Conservation (phyloP, 2,113 vertebrate genomes). For the Ammospiza caudacuta region DNA sequence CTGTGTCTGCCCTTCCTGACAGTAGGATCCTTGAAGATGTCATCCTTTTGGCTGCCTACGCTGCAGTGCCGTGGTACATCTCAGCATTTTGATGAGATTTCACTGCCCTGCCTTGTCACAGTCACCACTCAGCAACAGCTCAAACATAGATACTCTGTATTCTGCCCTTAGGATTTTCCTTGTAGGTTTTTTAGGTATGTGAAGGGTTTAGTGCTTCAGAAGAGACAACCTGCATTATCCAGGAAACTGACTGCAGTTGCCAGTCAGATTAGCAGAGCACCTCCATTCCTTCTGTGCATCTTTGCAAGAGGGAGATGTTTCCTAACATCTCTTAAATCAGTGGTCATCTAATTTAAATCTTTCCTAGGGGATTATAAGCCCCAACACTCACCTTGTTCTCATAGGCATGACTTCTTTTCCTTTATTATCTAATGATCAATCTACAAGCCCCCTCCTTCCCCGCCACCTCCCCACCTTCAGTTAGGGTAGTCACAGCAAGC, state of each 20-base stretch:
- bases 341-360: not conserved
- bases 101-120: not conserved
- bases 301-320: not conserved
- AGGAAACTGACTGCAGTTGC: not conserved
- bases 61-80: not conserved
- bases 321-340: not conserved
- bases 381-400: not conserved
- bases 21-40: slow-evolving; percentile 15
- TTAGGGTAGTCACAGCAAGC: not conserved
- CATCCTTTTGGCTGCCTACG: not conserved
- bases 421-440: not conserved
- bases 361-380: not conserved
- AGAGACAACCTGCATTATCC: not conserved
- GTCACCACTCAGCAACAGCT: not conserved
- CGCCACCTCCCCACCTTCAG: no score
- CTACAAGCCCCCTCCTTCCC: not conserved
- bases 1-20: not conserved
- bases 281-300: not conserved
- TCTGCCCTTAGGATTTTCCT: not conserved
- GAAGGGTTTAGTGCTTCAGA: not conserved
- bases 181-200: not conserved
- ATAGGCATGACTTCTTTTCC: not conserved
- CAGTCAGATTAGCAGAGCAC: not conserved
- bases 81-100: not conserved
- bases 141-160: not conserved